Conservation (phyloP, 2,888 invertebrate species). For the Podabrus alpinus region DNA sequence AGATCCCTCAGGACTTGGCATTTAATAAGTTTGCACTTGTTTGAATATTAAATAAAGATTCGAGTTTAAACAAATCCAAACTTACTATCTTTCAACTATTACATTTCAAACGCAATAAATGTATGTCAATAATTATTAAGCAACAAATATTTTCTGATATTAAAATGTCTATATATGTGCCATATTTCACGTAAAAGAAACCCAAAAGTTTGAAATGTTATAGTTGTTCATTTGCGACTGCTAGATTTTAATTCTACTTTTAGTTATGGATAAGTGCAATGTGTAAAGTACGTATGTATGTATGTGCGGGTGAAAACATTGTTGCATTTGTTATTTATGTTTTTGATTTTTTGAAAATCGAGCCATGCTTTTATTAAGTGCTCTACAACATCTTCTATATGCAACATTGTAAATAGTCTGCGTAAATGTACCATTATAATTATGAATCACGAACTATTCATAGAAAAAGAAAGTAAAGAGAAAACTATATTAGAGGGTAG, state of each 20-base stretch:
- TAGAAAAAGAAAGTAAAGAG: no score
- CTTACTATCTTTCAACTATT: conserved; percentile 12
- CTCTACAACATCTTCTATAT: conserved; percentile 11
- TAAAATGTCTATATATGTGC: conserved; percentile 33
- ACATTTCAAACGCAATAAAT: conserved; percentile 23
- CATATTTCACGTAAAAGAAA: conserved; percentile 32
- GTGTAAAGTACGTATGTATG: conserved; percentile 36
- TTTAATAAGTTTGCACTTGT: conserved; percentile 38
- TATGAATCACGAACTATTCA: no score
- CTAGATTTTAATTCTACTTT: conserved; percentile 49
- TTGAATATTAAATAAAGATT: conserved; percentile 16
- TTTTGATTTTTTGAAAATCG: conserved; percentile 14
- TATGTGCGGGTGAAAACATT: conserved; percentile 18
- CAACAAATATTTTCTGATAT: conserved; percentile 28
- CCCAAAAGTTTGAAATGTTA: conserved; percentile 34
- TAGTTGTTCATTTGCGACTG: conserved; percentile 46
- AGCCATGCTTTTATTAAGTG: not conserved
- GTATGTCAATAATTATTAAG: conserved; percentile 24
- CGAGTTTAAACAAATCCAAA: conserved; percentile 20
- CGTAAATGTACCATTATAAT: conserved; percentile 49
- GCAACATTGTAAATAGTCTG: conserved; percentile 51
- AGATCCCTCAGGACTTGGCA: conserved; percentile 53
- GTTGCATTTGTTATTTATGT: conserved; percentile 18
- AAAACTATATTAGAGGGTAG: no score
- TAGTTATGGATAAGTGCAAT: conserved; percentile 57